Evolutionary conservation across 2,113 vertebrate species (phyloP).

Genomic region (Fregetta grallaria): DNA sequence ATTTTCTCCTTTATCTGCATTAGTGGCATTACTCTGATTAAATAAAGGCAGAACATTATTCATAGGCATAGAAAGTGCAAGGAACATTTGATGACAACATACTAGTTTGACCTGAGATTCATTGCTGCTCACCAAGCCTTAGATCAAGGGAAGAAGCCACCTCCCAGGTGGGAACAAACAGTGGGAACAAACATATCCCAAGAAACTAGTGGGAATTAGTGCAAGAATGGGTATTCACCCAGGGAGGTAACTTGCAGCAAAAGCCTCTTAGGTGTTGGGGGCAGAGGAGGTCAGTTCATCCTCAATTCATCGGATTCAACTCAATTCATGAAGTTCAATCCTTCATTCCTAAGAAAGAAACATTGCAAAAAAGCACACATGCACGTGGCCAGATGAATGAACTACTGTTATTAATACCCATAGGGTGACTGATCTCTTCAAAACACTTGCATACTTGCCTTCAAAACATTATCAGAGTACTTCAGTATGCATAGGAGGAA

Average conservation of each 20-base stretch:
- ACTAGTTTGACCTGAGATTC: background rate
- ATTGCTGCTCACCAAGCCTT: background rate
- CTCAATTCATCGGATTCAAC: too few species aligned
- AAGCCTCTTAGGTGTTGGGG: background rate
- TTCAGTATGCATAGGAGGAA: background rate
- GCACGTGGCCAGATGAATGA: fast-evolving
- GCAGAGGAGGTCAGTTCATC: background rate
- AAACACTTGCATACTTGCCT: background rate
- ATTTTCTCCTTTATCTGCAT: background rate
- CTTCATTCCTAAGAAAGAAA: background rate
- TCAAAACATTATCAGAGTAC: background rate
- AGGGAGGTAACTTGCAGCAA: background rate
- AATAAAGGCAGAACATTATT: background rate
- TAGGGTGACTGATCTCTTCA: background rate
- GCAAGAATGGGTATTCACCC: too few species aligned
- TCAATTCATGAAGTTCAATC: too few species aligned
- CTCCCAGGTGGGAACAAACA: background rate
- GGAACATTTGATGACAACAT: background rate
- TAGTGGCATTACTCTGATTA: background rate
- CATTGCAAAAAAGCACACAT: fast-evolving
- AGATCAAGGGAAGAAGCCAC: background rate
- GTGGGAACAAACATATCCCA: background rate
- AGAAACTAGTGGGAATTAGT: background rate
- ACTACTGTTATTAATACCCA: background rate
- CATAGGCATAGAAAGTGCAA: background rate